Evolutionary conservation across 2,113 vertebrate genomes (phyloP).

Genomic region (Sus scrofa): T2T-Sscrofa CM000820.6:24111001-24111500

Average conservation of each 20-base stretch:
- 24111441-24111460: too few relatives aligned
- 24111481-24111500: too few relatives aligned
- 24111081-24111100: slow-evolving; percentile 2
- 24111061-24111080: not conserved
- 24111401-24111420: not conserved
- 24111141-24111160: not conserved
- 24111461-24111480: too few relatives aligned
- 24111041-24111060: not conserved
- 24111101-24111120: not conserved
- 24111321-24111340: not conserved
- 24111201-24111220: not conserved
- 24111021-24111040: not conserved
- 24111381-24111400: not conserved
- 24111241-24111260: not conserved
- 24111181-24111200: not conserved
- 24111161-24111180: not conserved
- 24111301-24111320: not conserved
- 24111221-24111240: not conserved
- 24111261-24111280: not conserved
- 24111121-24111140: slow-evolving; percentile 9
- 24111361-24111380: not conserved
- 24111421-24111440: too few relatives aligned
- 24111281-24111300: not conserved
- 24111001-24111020: slow-evolving; percentile 54
- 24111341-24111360: not conserved